phyloP scores from a whole-genome alignment of 2,888 invertebrate species.

The Acronicta leporina region DNA sequence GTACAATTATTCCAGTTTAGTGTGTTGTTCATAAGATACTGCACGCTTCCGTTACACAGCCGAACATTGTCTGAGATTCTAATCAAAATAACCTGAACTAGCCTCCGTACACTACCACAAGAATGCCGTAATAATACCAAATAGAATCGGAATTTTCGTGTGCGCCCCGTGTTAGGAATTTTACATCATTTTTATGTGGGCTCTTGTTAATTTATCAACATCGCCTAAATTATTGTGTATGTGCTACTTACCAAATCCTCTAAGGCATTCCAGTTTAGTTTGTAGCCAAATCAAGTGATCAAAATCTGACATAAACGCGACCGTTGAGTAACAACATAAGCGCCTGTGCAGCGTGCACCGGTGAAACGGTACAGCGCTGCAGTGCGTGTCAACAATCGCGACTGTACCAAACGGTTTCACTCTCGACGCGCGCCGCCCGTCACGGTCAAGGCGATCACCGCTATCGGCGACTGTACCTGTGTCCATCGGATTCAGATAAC shows the following conservation, averaged over 20 bases:
- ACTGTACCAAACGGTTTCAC: conserved; percentile 52
- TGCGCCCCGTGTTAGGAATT: too few relatives aligned
- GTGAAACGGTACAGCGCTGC: conserved; percentile 29
- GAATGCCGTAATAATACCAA: too few relatives aligned
- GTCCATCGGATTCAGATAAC: conserved; percentile 33
- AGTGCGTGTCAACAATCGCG: conserved; percentile 23
- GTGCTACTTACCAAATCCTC: not conserved
- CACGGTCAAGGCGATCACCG: conserved; percentile 68
- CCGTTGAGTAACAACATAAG: conserved; percentile 5
- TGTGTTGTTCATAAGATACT: too few relatives aligned
- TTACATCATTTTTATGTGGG: too few relatives aligned
- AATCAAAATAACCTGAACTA: too few relatives aligned
- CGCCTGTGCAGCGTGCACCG: conserved; percentile 4
- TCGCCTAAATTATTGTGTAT: too few relatives aligned
- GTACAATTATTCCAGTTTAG: too few relatives aligned
- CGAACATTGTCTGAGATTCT: too few relatives aligned
- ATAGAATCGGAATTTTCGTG: too few relatives aligned
- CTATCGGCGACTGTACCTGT: conserved; percentile 41
- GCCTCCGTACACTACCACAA: too few relatives aligned
- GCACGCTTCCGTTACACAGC: too few relatives aligned
- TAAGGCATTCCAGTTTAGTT: not conserved
- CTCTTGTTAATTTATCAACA: too few relatives aligned
- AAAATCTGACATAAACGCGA: conserved; percentile 8
- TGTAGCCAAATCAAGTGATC: not conserved
- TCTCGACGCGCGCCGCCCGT: conserved; percentile 54